These are phyloP conservation scores for Falco cherrug DNA, from an alignment of 2,797 vertebrate species.

Conservation along the genomic window DNA sequence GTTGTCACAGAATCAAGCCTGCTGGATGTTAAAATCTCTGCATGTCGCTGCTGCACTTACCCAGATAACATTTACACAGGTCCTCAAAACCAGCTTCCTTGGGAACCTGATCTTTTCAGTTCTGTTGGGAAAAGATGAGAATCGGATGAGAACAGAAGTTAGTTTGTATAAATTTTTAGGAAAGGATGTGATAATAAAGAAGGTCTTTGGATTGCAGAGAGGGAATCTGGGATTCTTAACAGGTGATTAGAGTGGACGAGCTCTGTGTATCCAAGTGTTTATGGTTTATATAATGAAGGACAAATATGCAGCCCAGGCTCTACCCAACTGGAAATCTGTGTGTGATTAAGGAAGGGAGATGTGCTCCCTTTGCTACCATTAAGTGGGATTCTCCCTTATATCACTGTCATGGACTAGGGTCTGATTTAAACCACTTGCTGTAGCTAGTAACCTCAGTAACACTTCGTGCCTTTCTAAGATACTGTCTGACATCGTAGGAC, in stretches of 20 bases:
- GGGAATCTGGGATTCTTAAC: slow-evolving; percentile 26
- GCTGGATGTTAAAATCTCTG: background rate
- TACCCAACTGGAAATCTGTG: slow-evolving; percentile 39
- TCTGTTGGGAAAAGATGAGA: background rate
- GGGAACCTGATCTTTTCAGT: background rate
- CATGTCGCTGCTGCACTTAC: background rate
- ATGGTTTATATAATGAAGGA: slow-evolving; percentile 35
- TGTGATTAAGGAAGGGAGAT: slow-evolving; percentile 49
- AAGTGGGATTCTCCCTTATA: slow-evolving; percentile 3
- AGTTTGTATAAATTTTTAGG: background rate
- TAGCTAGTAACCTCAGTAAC: slow-evolving; percentile 11
- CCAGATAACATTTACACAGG: accelerated
- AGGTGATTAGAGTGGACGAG: background rate
- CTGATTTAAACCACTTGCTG: slow-evolving; percentile 55
- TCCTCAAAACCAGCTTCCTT: background rate
- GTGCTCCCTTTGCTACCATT: slow-evolving; percentile 29
- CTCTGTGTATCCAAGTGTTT: slow-evolving; percentile 4
- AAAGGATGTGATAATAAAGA: background rate
- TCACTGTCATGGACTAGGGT: background rate
- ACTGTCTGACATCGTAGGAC: slow-evolving; percentile 6
- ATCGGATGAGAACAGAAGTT: background rate
- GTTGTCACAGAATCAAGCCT: background rate
- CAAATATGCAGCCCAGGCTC: slow-evolving; percentile 28
- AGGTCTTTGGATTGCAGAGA: background rate
- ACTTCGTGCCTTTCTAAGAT: slow-evolving; percentile 9